Percentiles rank a stretch among this genome's conserved stretches.
Evolutionary conservation across 2,797 vertebrate species (phyloP).

Genomic region (Tympanoctomys barrerae): DNA sequence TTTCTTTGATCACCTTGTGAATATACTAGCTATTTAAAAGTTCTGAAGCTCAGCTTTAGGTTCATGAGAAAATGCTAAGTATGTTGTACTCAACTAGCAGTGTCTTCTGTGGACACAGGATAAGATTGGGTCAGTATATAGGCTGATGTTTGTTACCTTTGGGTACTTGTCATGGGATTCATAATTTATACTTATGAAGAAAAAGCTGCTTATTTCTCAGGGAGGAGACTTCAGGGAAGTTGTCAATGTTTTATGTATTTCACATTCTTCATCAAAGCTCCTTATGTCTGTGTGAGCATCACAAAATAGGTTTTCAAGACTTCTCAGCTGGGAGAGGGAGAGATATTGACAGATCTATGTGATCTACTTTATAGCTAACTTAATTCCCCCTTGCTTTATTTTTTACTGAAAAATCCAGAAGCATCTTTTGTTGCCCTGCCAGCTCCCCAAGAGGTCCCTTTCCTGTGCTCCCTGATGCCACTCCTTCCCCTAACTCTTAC

Average conservation of each 20-base stretch:
- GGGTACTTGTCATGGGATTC: not conserved
- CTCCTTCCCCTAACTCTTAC: not conserved
- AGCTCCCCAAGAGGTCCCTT: not conserved
- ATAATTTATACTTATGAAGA: not conserved
- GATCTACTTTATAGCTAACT: not conserved
- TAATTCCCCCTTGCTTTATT: not conserved
- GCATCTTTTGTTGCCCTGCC: not conserved
- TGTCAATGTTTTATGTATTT: not conserved
- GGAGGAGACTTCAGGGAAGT: not conserved
- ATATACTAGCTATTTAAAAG: not conserved
- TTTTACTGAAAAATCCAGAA: not conserved
- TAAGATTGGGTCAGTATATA: not conserved
- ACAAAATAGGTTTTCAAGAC: slow-evolving; percentile 1
- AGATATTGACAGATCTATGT: not conserved
- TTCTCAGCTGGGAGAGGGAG: not conserved
- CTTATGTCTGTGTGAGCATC: not conserved
- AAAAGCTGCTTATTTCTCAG: not conserved
- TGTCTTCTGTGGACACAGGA: not conserved
- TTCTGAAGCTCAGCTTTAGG: not conserved
- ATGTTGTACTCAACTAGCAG: not conserved
- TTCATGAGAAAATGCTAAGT: not conserved
- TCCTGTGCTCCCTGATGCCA: not conserved
- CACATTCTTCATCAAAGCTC: slow-evolving; percentile 1
- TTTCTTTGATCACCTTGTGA: not conserved
- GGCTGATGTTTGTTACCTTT: not conserved